These are phyloP conservation scores for Colaptes auratus DNA, from an alignment of 2,113 vertebrate species.

Conservation along the genomic window DNA sequence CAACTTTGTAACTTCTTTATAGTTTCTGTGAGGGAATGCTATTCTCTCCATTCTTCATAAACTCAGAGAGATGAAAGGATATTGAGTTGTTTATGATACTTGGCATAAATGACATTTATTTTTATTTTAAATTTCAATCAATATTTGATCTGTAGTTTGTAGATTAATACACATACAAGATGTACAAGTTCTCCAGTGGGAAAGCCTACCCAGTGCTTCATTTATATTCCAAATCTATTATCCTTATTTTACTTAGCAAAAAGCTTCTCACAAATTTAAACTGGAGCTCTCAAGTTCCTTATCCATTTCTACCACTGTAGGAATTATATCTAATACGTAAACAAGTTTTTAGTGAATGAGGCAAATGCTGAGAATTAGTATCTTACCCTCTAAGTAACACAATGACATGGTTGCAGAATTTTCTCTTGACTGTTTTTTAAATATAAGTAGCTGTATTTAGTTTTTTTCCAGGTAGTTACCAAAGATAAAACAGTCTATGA, in stretches of 20 bases:
- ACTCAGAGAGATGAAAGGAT: neutral
- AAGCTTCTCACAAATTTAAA: constrained; percentile 16
- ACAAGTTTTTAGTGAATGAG: neutral
- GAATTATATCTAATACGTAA: constrained; percentile 4
- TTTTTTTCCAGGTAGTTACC: neutral
- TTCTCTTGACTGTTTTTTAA: neutral
- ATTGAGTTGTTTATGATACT: neutral
- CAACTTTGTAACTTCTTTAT: neutral
- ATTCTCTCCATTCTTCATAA: neutral
- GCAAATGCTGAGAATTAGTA: neutral
- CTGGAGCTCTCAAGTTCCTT: neutral
- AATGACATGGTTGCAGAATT: neutral
- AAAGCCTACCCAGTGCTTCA: neutral
- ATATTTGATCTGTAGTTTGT: neutral
- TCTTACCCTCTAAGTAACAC: neutral
- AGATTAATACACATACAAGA: neutral
- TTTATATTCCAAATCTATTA: neutral
- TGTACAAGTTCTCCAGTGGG: neutral
- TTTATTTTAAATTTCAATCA: constrained; percentile 11
- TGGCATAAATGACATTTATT: neutral
- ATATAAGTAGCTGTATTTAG: neutral
- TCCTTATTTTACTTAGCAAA: neutral
- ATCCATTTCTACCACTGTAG: neutral
- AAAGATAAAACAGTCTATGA: neutral
- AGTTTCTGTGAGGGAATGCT: neutral